Base-by-base conservation (phyloP, 2,888 invertebrate species). In the Drosophila imparisetae region DNA sequence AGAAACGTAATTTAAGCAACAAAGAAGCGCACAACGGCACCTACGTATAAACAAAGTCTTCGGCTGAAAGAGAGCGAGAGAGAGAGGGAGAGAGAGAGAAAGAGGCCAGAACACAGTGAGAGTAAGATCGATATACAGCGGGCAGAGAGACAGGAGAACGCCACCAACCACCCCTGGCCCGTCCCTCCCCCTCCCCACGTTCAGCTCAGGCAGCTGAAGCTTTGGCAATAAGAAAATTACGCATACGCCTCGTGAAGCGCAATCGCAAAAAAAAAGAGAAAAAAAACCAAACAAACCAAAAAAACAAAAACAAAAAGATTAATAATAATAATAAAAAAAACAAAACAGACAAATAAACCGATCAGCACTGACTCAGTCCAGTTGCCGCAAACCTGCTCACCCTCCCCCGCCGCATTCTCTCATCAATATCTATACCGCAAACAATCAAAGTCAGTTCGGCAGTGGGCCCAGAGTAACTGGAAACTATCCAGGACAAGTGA, bases 211-310 rank as follows among this genome's bases (percentile, higher is more conserved):
- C 66, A 48, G 61, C 66, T 73, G 67, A 74, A 76, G 80, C 77
- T 78, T 87, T 81, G 78, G 66, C 66, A 81, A 78, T 73, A 73
- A 66, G 57, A 72, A 80, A 72, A 84, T 86, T 81, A 87, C 83
- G 87, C 84, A 84, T 84, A 84, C 83, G 83, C 87, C 84, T 60
- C 61, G 83, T 86, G 78, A 80, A 86, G 67, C 78, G 62, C 80
- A 80, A 64, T 70, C 75, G 67, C 57, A 59, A 45, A 50, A 48
- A 62, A 69, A 72, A 48, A 48, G 53, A 15, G 32, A 54, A 27
- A 48, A 48, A 57, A 61, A 50, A 42, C 59, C 60, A 65, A 53
- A 69, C 42, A 66, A 59, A 72, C 49, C 45, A 61, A 53, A 63
- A 48, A 48, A 38, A 48, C 6, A 61, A 42, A 57, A 68, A 45